Percentiles rank a stretch among this genome's conserved stretches.
Evolutionary conservation across 2,888 invertebrate species (phyloP).

Genomic region (Leptodirus hochenwartii): DNA sequence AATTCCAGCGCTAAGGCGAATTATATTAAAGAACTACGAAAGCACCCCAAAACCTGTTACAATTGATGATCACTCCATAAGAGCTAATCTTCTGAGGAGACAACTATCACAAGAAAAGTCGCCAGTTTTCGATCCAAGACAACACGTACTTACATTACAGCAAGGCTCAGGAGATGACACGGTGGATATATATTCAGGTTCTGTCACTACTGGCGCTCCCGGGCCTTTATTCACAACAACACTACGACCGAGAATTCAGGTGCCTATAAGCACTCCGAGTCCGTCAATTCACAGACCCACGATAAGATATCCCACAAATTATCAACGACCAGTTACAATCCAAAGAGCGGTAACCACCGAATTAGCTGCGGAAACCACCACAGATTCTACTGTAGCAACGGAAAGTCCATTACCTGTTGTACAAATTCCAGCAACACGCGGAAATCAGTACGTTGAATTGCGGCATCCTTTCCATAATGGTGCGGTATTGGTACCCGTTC

Average conservation of each 20-base stretch:
- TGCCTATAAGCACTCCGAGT: constrained; percentile 27
- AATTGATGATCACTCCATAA: constrained; percentile 25
- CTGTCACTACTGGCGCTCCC: constrained; percentile 41
- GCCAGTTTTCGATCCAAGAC: constrained; percentile 27
- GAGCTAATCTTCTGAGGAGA: constrained; percentile 40
- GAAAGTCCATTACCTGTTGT: constrained; percentile 34
- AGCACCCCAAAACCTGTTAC: constrained; percentile 31
- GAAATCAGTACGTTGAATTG: constrained; percentile 28
- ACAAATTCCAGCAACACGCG: constrained; percentile 30
- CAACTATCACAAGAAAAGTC: constrained; percentile 39
- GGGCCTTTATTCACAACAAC: constrained; percentile 50
- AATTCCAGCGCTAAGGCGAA: constrained; percentile 17
- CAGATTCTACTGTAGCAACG: constrained; percentile 32
- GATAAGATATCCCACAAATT: constrained; percentile 12
- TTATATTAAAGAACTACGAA: constrained; percentile 19
- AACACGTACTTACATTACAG: constrained; percentile 36
- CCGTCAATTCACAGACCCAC: constrained; percentile 18
- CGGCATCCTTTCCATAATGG: constrained; percentile 24
- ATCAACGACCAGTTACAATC: constrained; percentile 13
- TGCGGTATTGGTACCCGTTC: constrained; percentile 23
- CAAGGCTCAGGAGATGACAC: constrained; percentile 46
- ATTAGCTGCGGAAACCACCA: constrained; percentile 20
- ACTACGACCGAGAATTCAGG: constrained; percentile 31
- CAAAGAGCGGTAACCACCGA: constrained; percentile 15
- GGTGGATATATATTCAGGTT: constrained; percentile 48